Conservation (phyloP, 2,888 invertebrate genomes). For the Standfussiana lucernea region DNA sequence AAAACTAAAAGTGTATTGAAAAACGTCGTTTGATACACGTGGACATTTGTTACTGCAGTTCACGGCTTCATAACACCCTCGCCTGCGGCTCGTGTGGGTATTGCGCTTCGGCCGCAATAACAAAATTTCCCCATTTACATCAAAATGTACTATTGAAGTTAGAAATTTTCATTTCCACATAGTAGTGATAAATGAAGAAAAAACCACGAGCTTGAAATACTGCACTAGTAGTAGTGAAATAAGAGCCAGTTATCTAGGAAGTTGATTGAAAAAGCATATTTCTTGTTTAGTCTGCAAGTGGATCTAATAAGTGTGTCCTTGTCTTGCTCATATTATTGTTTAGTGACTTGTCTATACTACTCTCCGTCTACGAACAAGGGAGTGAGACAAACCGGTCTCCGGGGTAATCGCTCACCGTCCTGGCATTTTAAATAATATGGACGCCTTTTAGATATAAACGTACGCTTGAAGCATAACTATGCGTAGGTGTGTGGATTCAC, state of each 20-base stretch:
- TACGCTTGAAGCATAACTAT: neutral
- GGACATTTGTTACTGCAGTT: no score
- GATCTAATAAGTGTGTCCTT: neutral
- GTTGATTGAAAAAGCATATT: neutral
- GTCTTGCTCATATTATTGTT: neutral
- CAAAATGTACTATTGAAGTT: no score
- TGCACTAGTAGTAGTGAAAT: neutral
- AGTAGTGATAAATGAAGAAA: neutral
- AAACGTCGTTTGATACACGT: no score
- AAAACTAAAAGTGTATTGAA: no score
- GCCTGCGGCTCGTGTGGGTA: no score
- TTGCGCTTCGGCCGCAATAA: no score
- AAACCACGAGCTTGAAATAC: neutral
- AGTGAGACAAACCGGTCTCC: conserved; percentile 38
- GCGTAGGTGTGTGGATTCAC: neutral
- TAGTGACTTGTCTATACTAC: neutral
- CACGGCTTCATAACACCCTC: no score
- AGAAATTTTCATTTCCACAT: no score
- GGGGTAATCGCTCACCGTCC: conserved; percentile 33
- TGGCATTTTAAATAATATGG: conserved; percentile 23
- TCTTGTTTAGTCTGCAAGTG: neutral
- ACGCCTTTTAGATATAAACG: conserved; percentile 2
- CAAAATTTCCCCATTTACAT: no score
- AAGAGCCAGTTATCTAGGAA: neutral
- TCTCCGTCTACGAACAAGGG: conserved; percentile 17